Conservation (phyloP, 2,888 invertebrate species). For the Disparrhopalites patrizii region DNA sequence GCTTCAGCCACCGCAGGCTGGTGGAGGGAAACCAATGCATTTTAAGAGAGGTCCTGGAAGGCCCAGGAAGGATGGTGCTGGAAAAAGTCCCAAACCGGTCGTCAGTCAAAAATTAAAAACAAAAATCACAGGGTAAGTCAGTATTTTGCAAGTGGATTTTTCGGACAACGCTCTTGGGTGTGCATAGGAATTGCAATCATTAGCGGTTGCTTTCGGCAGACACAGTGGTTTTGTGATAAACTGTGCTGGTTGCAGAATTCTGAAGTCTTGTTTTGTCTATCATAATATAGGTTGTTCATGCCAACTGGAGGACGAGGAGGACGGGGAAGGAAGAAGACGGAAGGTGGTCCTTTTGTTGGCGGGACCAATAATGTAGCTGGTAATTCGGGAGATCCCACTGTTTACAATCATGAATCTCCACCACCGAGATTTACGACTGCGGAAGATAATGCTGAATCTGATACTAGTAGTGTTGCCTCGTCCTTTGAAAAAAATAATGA, state of each 20-base stretch:
- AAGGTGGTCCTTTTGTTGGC: slow-evolving; percentile 40
- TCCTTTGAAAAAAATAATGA: slow-evolving; percentile 69
- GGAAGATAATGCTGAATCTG: slow-evolving; percentile 54
- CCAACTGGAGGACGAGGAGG: slow-evolving; percentile 38
- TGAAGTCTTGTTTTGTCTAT: too few relatives aligned
- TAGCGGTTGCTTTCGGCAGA: too few relatives aligned
- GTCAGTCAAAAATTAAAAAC: slow-evolving; percentile 28
- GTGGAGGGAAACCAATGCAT: slow-evolving; percentile 58
- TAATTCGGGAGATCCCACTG: slow-evolving; percentile 41
- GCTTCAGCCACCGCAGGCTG: slow-evolving; percentile 46
- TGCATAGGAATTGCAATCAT: too few relatives aligned
- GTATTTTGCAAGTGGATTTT: too few relatives aligned
- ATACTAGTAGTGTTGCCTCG: slow-evolving; percentile 59
- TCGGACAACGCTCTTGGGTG: background rate
- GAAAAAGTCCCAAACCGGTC: slow-evolving; percentile 36
- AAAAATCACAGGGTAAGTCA: slow-evolving; percentile 29
- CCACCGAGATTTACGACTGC: slow-evolving; percentile 56
- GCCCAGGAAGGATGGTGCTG: slow-evolving; percentile 67
- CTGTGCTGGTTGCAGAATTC: too few relatives aligned
- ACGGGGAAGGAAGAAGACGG: slow-evolving; percentile 44
- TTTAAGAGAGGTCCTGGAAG: slow-evolving; percentile 72
- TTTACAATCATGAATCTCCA: slow-evolving; percentile 51
- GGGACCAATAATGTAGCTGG: slow-evolving; percentile 44
- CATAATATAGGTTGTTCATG: slow-evolving; percentile 5
- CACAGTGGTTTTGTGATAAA: too few relatives aligned